Conservation (phyloP, 2,888 invertebrate species). For the Physocephala rufipes region DNA sequence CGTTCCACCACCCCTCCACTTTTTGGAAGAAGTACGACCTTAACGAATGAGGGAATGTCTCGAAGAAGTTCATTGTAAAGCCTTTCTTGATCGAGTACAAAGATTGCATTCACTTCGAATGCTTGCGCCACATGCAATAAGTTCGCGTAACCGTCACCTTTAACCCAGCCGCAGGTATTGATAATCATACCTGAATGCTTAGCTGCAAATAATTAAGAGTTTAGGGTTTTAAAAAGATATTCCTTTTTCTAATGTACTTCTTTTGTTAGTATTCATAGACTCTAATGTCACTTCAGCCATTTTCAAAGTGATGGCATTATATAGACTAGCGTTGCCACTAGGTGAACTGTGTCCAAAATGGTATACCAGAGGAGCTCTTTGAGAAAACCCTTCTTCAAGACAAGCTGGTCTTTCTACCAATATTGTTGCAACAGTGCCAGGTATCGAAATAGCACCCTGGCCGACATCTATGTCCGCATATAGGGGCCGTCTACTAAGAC, state of each 20-base stretch:
- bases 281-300: conserved; percentile 87
- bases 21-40: conserved; percentile 91
- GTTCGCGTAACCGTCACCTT: conserved; percentile 87
- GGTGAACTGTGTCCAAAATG: conserved; percentile 91
- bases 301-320: conserved; percentile 82
- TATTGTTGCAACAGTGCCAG: conserved; percentile 90
- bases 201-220: conserved; percentile 68
- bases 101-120: conserved; percentile 94
- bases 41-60: conserved; percentile 93
- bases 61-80: conserved; percentile 92
- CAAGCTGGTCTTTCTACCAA: conserved; percentile 92
- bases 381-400: conserved; percentile 94
- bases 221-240: not conserved
- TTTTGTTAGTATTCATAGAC: conserved; percentile 85
- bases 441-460: conserved; percentile 90
- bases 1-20: conserved; percentile 97
- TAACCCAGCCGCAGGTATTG: conserved; percentile 98
- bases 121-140: conserved; percentile 89
- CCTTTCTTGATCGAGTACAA: conserved; percentile 96
- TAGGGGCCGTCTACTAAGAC: conserved; percentile 87
- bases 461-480: conserved; percentile 96
- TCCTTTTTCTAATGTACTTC: conserved; percentile 69
- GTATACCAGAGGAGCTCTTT: conserved; percentile 91
- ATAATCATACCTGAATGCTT: conserved; percentile 91
- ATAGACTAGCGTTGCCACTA: conserved; percentile 80